Evolutionary conservation across 2,113 vertebrate genomes (phyloP).

Genomic region (Lepus timidus): DNA sequence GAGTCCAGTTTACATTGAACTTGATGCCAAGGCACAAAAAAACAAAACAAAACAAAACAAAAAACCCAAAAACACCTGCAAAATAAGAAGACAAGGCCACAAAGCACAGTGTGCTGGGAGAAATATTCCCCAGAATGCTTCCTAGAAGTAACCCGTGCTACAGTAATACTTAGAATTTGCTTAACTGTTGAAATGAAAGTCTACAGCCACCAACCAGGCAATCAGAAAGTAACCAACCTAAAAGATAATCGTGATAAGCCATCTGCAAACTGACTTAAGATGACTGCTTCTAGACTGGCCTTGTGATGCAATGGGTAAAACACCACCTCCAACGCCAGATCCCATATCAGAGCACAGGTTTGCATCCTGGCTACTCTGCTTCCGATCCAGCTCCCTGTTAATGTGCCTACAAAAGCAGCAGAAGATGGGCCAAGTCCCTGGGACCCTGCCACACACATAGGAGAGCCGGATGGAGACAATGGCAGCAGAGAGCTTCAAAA

Average conservation of each 20-base stretch:
- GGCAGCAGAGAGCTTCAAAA: not conserved
- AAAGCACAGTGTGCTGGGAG: not conserved
- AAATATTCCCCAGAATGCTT: not conserved
- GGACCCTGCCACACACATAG: too few species aligned
- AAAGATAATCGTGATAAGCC: not conserved
- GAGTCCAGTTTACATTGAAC: conserved; percentile 33
- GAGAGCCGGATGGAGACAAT: too few species aligned
- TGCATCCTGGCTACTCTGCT: too few species aligned
- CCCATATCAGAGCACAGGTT: too few species aligned
- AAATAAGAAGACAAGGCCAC: not conserved
- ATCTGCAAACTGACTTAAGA: not conserved
- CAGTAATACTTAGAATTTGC: not conserved
- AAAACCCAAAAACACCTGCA: not conserved
- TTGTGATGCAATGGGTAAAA: too few species aligned
- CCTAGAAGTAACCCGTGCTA: not conserved
- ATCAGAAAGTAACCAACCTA: not conserved
- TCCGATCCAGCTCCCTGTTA: too few species aligned
- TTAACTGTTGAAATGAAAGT: not conserved
- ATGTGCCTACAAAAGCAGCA: too few species aligned
- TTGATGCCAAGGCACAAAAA: not conserved
- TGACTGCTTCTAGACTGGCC: not conserved
- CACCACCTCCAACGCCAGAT: too few species aligned
- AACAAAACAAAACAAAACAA: not conserved
- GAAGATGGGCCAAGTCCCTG: too few species aligned
- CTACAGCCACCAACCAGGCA: not conserved